Percentiles rank a stretch among this genome's conserved stretches.
These are phyloP conservation scores for Pholis gunnellus DNA, from an alignment of 2,113 vertebrate species.

Conservation along the genomic window DNA sequence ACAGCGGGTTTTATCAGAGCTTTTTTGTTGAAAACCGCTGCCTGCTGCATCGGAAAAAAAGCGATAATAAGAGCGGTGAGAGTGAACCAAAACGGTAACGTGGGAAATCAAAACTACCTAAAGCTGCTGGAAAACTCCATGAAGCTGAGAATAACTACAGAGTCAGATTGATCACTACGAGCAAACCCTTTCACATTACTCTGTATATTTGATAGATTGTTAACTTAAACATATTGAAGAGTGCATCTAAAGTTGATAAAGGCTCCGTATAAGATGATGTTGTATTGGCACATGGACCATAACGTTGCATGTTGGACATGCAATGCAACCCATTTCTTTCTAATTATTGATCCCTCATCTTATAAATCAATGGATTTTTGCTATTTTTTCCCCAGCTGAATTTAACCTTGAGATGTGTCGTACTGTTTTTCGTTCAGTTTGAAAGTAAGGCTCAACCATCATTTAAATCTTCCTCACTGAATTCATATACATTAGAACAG, in stretches of 20 bases:
- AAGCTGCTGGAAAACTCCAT: background rate
- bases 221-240: background rate
- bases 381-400: background rate
- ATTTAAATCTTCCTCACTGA: conserved; percentile 9
- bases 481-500: conserved; percentile 15
- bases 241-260: background rate
- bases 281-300: no score
- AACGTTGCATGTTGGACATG: background rate
- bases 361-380: background rate
- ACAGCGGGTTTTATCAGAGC: background rate
- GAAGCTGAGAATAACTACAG: background rate
- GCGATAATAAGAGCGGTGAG: background rate
- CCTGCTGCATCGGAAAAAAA: background rate
- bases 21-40: background rate
- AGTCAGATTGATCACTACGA: background rate
- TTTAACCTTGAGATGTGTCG: background rate
- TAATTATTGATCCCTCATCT: background rate
- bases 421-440: background rate
- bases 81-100: background rate
- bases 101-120: background rate
- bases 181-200: background rate
- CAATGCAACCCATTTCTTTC: background rate
- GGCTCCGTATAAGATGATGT: background rate
- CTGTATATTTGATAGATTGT: background rate
- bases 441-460: background rate